Evolutionary conservation across 2,113 vertebrate genomes (phyloP), one percentile per base, ranked within the genome.

Genomic region (Amphiprion ocellaris): DNA sequence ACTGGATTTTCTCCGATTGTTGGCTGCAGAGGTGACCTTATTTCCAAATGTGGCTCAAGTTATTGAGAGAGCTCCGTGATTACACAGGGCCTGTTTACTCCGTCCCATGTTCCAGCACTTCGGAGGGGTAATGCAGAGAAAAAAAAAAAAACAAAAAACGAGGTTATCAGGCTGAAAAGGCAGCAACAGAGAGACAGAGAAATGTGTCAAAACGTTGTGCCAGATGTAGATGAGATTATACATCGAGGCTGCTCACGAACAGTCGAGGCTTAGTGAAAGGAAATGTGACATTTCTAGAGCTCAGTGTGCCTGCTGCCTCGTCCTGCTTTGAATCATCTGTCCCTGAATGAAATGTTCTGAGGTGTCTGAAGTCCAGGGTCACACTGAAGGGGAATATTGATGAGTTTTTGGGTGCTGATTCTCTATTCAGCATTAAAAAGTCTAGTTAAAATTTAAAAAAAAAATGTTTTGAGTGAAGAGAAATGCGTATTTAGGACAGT

Each of bases 221-320:
- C 84, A 87, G 82, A 90, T 85, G 79, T 50, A 65, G 72, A 82
- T 78, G 79, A 89, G 79, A 89, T 87, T 87, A 78, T 54, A 39
- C 9, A 10, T 24, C 0, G 24, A 37, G 26, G 60, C 64, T 33
- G 47, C 64, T 19, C 19, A 1, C 3, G 4, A 72, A 69, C 78
- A 39, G 67, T 44, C 1, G 55, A 60, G 64, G 78, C 58, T 85
- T 64, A 70, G 74, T 23, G 46, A 58, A 69, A 79, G 62, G 63
- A 73, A 79, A 76, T 30, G 53, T 59, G 82, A 58, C 60, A n/a
- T 81, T 77, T 66, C 58, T 77, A 1, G 58, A 41, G 62, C 70
- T 73, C 9, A 5, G 15, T 49, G 46, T 46, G 37, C 26, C 1
- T 54, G n/a, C 69, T 19, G 60, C 44, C 52, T 58, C 9, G 0